Evolutionary conservation across 2,113 vertebrate species (phyloP), one percentile per base, ranked within the genome.

Genomic region (Synodontis membranacea): DNA sequence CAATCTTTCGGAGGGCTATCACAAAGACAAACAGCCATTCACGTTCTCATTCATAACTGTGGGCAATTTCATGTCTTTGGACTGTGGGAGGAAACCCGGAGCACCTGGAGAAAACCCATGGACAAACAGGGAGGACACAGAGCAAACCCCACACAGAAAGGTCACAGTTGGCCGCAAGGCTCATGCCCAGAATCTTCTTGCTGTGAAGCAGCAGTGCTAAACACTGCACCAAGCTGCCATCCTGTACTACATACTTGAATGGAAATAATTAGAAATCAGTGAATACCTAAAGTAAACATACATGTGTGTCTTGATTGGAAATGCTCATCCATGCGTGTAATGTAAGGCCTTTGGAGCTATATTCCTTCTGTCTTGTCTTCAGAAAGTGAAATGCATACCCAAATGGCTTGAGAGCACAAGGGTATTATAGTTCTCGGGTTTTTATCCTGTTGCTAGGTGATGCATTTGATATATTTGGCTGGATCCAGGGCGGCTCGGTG

Each of bases 391-490:
- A 58, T 42, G 79, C 15, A 80, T 54, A 11, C 48, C 48, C 76
- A 80, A 79, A 54, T 37, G 19, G 25, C 7, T 80, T 80, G 76
- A 52, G 75, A 28, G 25, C 19, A 80, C 78, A 54, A 80, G 25
- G 23, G 9, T 19, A 56, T 56, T 80, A 23, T 81, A 60, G 31
- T 80, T 54, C 34, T 46, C 10, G 19, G 28, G 12, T 15, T 76
- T 56, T 80, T 39, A 1, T 56, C 21, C 52, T 58, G 79, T 80
- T 56, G 52, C 52, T 80, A 80, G 50, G 52, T 58, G 52, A 80
- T 46, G 14, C 37, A 82, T 9, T 60, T 28, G 11, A 60, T 34
- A 80, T 25, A 81, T 25, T 42, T 44, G 52, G 10, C 11, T 81
- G 79, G 54, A 81, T 62, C 80, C 31, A 3, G 23, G 21, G 34